Conservation (phyloP, 2,797 vertebrate genomes). For the Cichlasoma orientale region DNA sequence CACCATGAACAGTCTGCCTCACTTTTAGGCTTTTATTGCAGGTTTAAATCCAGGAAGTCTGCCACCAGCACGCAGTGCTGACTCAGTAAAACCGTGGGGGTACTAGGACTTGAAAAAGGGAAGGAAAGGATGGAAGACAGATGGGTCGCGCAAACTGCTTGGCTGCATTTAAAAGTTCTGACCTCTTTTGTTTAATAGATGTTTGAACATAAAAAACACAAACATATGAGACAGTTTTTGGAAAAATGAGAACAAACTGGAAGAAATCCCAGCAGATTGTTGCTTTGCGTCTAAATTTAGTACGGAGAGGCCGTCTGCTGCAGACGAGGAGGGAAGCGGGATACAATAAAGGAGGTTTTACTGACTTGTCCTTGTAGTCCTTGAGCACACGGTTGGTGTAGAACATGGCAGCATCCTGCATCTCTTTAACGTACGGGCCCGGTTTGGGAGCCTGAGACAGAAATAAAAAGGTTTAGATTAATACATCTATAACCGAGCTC, state of each 20-base stretch:
- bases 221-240: not conserved
- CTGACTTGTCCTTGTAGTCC: conserved; percentile 94
- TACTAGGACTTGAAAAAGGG: not conserved
- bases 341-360: not conserved
- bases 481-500: not conserved
- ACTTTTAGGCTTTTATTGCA: not conserved
- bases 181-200: not conserved
- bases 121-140: conserved; percentile 20
- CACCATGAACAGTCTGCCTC: not conserved
- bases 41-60: conserved; percentile 31
- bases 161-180: conserved; percentile 13
- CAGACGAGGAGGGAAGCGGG: not conserved
- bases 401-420: conserved; percentile 96
- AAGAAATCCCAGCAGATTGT: not conserved
- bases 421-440: conserved; percentile 93
- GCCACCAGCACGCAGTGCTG: not conserved
- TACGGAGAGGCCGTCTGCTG: not conserved
- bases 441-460: conserved; percentile 87
- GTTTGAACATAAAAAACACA: not conserved
- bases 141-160: not conserved
- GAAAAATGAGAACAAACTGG: not conserved
- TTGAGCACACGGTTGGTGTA: conserved; percentile 98
- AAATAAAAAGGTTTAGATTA: not conserved
- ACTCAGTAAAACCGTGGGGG: conserved; percentile 13
- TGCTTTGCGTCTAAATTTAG: not conserved